Conservation (phyloP, 2,113 vertebrate species). For the Bucco capensis region DNA sequence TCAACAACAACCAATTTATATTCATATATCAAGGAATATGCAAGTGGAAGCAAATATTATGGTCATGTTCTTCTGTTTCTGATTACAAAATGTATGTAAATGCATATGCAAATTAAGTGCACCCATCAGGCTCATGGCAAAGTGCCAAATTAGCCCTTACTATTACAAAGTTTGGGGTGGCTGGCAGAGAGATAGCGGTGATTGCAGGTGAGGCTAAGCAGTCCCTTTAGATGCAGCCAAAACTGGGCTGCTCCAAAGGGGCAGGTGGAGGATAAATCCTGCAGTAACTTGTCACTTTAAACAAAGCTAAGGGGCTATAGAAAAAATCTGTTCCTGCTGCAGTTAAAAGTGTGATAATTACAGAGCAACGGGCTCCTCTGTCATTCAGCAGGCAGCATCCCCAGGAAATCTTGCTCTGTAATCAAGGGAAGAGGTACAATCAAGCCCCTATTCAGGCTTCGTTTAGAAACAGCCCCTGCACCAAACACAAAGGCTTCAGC, state of each 20-base stretch:
- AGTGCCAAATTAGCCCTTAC: slow-evolving; percentile 29
- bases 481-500: slow-evolving; percentile 63
- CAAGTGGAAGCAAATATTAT: slow-evolving; percentile 67
- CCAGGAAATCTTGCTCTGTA: slow-evolving; percentile 79
- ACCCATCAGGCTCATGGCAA: slow-evolving; percentile 63
- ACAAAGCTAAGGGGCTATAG: slow-evolving; percentile 40
- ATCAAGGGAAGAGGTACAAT: slow-evolving; percentile 82
- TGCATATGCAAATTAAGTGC: slow-evolving; percentile 53
- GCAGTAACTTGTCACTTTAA: slow-evolving; percentile 57
- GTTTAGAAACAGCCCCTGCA: slow-evolving; percentile 76
- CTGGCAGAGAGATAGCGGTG: background rate
- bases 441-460: slow-evolving; percentile 78
- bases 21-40: slow-evolving; percentile 53
- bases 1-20: slow-evolving; percentile 37
- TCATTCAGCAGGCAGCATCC: slow-evolving; percentile 77
- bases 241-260: background rate
- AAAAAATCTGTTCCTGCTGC: slow-evolving; percentile 71
- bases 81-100: slow-evolving; percentile 75
- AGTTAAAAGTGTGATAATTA: slow-evolving; percentile 78
- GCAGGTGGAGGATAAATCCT: slow-evolving; percentile 32
- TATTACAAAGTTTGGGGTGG: background rate
- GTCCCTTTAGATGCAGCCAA: background rate
- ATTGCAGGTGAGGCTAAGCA: background rate
- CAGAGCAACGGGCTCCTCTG: slow-evolving; percentile 71
- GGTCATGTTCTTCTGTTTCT: slow-evolving; percentile 68